phyloP scores from a whole-genome alignment of 1,140 invertebrate species.

The Drosophila persimilis region DNA sequence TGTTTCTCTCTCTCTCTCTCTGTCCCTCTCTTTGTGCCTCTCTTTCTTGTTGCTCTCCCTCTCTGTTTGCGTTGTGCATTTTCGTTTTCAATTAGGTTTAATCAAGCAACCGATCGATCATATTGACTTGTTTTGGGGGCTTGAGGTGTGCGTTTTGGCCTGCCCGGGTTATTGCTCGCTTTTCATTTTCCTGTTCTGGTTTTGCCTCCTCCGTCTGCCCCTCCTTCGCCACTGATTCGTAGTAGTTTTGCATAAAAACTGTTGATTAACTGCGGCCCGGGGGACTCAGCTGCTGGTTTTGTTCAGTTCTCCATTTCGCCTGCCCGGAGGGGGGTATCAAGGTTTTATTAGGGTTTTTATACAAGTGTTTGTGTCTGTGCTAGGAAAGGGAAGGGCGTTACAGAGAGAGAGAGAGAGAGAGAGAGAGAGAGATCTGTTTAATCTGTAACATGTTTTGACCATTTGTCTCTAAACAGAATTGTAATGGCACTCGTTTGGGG shows the following conservation, averaged over 20 bases:
- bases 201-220: not conserved
- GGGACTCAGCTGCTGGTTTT: conserved; percentile 69
- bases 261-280: conserved; percentile 70
- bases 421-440: not conserved
- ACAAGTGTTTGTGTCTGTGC: conserved; percentile 1
- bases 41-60: conserved; percentile 9
- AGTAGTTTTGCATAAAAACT: conserved; percentile 74
- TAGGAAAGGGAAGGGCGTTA: not conserved
- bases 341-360: conserved; percentile 33
- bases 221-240: conserved; percentile 23
- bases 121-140: conserved; percentile 75
- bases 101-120: conserved; percentile 80
- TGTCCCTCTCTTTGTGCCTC: conserved; percentile 5
- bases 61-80: conserved; percentile 58
- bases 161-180: conserved; percentile 78
- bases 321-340: conserved; percentile 56
- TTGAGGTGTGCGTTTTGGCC: conserved; percentile 75
- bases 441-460: conserved; percentile 25
- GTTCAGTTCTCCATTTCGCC: conserved; percentile 34
- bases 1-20: conserved; percentile 13
- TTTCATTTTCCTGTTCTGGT: conserved; percentile 80
- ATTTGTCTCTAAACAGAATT: conserved; percentile 4
- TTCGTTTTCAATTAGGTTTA: conserved; percentile 81
- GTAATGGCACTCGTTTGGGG: no score
- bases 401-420: not conserved